A percentile compares a stretch with the other conserved stretches of the same genome.
phyloP scores from a whole-genome alignment of 2,888 invertebrate species.

The Drosophila colorata region DNA sequence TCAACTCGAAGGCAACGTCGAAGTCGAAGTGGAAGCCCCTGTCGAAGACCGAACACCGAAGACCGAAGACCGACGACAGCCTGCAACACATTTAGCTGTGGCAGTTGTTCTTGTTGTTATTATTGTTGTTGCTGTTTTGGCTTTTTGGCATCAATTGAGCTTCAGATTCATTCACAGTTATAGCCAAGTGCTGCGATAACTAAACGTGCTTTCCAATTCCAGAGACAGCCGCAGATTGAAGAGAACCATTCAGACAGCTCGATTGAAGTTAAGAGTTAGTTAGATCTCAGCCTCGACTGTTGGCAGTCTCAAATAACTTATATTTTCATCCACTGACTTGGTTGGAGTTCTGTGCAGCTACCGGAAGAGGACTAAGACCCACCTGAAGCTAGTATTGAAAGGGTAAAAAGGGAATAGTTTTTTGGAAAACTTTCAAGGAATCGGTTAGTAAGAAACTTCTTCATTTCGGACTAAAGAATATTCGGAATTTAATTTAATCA shows the following conservation, averaged over 20 bases:
- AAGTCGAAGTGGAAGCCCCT: conserved; percentile 2
- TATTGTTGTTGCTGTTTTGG: conserved; percentile 12
- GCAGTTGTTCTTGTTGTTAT: conserved; percentile 10
- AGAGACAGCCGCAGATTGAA: conserved; percentile 8
- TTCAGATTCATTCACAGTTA: conserved; percentile 58
- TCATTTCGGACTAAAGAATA: too few relatives aligned
- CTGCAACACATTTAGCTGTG: conserved; percentile 41
- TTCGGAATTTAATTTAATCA: too few relatives aligned
- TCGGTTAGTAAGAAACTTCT: too few relatives aligned
- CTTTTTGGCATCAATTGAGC: conserved; percentile 65
- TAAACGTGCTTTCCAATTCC: conserved; percentile 48
- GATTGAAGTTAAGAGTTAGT: conserved; percentile 32
- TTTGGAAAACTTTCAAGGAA: too few relatives aligned
- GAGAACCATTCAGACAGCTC: conserved; percentile 28
- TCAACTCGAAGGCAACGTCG: conserved; percentile 46
- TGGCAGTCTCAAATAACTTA: conserved; percentile 35
- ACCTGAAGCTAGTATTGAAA: conserved; percentile 3
- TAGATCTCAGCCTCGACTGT: conserved; percentile 8
- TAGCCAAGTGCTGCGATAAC: conserved; percentile 41
- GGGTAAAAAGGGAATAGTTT: too few relatives aligned
- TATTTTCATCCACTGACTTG: conserved; percentile 1
- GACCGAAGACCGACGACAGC: conserved; percentile 36
- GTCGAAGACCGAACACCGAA: conserved; percentile 35
- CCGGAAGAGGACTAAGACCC: neutral
- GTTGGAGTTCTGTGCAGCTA: neutral